Evolutionary conservation across 2,888 invertebrate genomes (phyloP).

Genomic region (Ptycholaimellus sp.): DNA sequence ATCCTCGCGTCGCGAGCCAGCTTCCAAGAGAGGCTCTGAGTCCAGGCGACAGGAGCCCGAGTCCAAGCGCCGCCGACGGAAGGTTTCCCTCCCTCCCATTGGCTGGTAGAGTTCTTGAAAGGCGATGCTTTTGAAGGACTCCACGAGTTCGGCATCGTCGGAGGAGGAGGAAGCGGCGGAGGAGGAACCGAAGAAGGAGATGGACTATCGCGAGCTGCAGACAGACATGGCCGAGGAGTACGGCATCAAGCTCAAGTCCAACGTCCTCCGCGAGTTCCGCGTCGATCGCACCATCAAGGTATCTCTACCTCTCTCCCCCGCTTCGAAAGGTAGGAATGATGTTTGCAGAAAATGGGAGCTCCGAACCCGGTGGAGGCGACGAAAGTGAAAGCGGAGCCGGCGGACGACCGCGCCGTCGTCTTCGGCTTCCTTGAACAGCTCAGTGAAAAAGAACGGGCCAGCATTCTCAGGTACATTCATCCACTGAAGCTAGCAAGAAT

Average conservation of each 20-base stretch:
- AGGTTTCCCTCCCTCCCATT: neutral
- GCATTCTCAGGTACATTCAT: constrained; percentile 3
- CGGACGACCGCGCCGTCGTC: too few relatives aligned
- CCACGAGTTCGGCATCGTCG: too few relatives aligned
- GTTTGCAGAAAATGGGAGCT: constrained; percentile 1
- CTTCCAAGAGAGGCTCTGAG: too few relatives aligned
- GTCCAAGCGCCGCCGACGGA: neutral
- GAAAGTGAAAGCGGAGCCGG: too few relatives aligned
- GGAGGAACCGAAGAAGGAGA: constrained; percentile 8
- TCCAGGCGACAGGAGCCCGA: too few relatives aligned
- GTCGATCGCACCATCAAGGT: constrained; percentile 5
- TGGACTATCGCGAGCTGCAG: constrained; percentile 14
- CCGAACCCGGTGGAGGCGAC: too few relatives aligned
- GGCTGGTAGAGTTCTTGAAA: too few relatives aligned
- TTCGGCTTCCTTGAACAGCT: constrained; percentile 1
- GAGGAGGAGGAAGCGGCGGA: constrained; percentile 7
- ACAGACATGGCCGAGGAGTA: constrained; percentile 22
- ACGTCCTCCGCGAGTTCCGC: constrained; percentile 1
- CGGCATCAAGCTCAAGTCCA: constrained; percentile 15
- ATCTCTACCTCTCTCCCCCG: neutral
- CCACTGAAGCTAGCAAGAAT: neutral
- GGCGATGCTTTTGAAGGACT: too few relatives aligned
- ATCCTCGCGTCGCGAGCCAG: neutral
- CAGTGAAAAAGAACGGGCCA: constrained; percentile 3
- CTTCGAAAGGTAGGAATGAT: neutral